phyloP scores from a whole-genome alignment of 2,113 vertebrate species.

The Orthonyx spaldingii region DNA sequence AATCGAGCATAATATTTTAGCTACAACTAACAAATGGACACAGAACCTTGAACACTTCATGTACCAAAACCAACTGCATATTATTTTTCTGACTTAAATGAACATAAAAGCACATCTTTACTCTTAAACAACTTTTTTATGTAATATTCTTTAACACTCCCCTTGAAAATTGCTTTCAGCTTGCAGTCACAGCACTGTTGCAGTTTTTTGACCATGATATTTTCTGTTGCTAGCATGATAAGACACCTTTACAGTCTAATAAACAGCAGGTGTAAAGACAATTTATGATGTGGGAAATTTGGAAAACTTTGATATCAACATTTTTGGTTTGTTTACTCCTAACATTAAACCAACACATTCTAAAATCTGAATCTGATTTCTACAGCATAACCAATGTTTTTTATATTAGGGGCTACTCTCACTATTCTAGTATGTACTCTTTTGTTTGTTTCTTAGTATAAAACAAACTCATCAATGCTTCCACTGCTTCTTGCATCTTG shows the following conservation, averaged over 20 bases:
- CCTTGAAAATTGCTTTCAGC: background rate
- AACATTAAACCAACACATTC: background rate
- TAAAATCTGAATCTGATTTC: background rate
- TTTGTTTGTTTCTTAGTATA: background rate
- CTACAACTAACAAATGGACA: background rate
- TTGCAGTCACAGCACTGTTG: background rate
- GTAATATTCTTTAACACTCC: background rate
- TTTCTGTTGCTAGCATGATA: background rate
- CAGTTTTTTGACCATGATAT: background rate
- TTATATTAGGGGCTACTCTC: background rate
- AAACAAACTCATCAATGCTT: background rate
- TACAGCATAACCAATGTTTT: background rate
- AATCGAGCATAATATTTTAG: background rate
- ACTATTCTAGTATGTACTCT: rapidly evolving
- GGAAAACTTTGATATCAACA: background rate
- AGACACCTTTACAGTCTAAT: background rate
- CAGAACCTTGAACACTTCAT: background rate
- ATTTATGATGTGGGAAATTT: background rate
- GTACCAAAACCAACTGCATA: background rate
- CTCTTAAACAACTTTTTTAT: background rate
- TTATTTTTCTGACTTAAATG: background rate
- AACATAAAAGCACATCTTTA: background rate
- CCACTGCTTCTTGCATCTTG: background rate
- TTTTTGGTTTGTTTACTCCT: background rate
- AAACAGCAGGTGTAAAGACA: background rate